Base-by-base conservation (phyloP, 1,140 invertebrate genomes). In the Drosophila insularis region DNA sequence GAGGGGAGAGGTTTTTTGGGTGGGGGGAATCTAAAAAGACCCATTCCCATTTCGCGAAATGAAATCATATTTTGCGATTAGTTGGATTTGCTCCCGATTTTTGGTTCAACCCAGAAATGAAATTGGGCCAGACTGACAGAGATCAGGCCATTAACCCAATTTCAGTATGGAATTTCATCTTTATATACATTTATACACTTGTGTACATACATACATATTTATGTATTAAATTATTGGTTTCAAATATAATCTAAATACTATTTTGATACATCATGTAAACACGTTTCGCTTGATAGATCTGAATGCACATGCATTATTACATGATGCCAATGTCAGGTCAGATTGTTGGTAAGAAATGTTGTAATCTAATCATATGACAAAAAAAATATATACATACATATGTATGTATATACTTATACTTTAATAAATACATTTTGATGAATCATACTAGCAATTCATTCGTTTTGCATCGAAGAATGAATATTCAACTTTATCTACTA, bases 81-180 rank as follows among this genome's bases (percentile, higher is more conserved):
- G 63, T 50, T 32, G 8, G 17, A 19, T 6, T 35, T 39, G 23
- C 32, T 50, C 43, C 43, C 43, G 17, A 50, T 39, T 31, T 37
- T 39, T 39, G 32, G 32, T 35, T 64, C 64, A 54, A 74, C 58
- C 56, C 58, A 19, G 13, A 69, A 50, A 21, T 2, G 54, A 69
- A 65, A 40, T 68, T 81, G 14, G 80, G 74, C 71, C 80, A 78
- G 71, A 71, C 75, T 78, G 17, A 21, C 80, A 75, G 2, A 39
- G 78, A 74, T 71, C 31, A 53, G 67, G 70, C 56, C 74, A 69
- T 74, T 68, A 74, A 78, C 74, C 80, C 53, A 82, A 74, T 71
- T 81, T 31, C 10, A 1, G 32, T 19, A 63, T 65, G 65, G 67
- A 78, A 62, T 66, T 66, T 27, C 27, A 27, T 27, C 27, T 27